Evolutionary conservation across 2,888 invertebrate species (phyloP), one percentile per base, ranked within the genome.

Genomic region (Malthinus flaveolus): DNA sequence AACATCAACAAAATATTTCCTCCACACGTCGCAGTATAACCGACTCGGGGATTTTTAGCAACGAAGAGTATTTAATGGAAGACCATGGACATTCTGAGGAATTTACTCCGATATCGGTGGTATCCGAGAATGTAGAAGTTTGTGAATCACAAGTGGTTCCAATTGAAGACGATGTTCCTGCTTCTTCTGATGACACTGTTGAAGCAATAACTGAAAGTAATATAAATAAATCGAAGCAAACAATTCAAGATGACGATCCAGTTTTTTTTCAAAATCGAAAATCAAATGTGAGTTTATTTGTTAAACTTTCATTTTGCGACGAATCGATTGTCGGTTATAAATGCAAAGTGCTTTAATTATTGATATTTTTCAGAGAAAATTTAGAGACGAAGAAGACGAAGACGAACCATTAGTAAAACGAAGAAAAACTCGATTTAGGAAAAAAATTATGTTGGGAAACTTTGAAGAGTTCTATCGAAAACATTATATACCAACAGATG

Each of bases 401-500:
- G 42, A 44, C 10, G 34, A 57, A 39, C 5, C 10, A 7, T 4
- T 10, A 46, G n/a, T 6, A 32, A 47, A 39, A 23, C 32, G 32
- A 35, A 59, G 31, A 23, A 51, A 33, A 47, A 7, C n/a, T 11
- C 37, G 33, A 8, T 50, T 46, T 48, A 34, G 59, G 52, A 37
- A 61, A 5, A 59, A 59, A 42, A 54, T 54, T 5, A 46, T 37
- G 7, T 48, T 68, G 32, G 65, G 66, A 3, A 64, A 64, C 8
- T 57, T 66, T 49, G 52, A 33, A 33, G 65, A 64, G 49, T 72
- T 68, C 23, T 23, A 23, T 23, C 2, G 5, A 23, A 23, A 23
- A 23, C 23, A 23, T 23, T 73, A 73, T 55, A 63, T 66, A 34
- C 48, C 67, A 9, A 64, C 69, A 62, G 32, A 49, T 52, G 71